Percentiles rank a stretch among this genome's conserved stretches.
Conservation (phyloP, 1,140 invertebrate genomes). For the Cydia fagiglandana region DNA sequence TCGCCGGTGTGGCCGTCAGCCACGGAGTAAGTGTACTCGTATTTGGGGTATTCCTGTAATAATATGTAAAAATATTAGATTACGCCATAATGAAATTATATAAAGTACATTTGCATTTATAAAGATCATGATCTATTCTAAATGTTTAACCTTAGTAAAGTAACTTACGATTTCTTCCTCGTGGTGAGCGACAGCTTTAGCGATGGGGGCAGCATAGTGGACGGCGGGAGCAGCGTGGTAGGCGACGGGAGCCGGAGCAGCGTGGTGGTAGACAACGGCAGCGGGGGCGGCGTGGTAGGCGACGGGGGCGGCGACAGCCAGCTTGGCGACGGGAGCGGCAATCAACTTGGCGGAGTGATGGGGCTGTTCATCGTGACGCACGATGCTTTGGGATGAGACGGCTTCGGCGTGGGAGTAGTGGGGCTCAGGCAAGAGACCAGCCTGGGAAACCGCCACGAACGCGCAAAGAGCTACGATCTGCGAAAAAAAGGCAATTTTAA, state of each 20-base stretch:
- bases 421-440: slow-evolving; percentile 44
- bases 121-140: too few species aligned
- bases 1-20: slow-evolving; percentile 75
- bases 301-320: slow-evolving; percentile 33
- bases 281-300: slow-evolving; percentile 41
- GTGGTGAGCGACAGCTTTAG: slow-evolving; percentile 40
- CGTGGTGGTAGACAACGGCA: slow-evolving; percentile 38
- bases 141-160: neutral
- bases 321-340: slow-evolving; percentile 31
- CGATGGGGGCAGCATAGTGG: slow-evolving; percentile 50
- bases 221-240: slow-evolving; percentile 44
- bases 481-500: too few species aligned
- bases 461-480: slow-evolving; percentile 39
- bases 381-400: slow-evolving; percentile 63
- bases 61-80: neutral
- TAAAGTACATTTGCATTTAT: too few species aligned
- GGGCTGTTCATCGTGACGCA: slow-evolving; percentile 40
- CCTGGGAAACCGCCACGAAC: slow-evolving; percentile 39
- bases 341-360: slow-evolving; percentile 33
- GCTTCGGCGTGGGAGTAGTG: slow-evolving; percentile 58
- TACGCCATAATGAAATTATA: neutral
- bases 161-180: slow-evolving; percentile 24
- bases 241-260: slow-evolving; percentile 41
- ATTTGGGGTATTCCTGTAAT: slow-evolving; percentile 55
- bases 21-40: slow-evolving; percentile 65